A percentile compares a stretch with the other conserved stretches of the same genome.
These are phyloP conservation scores for Lophius americanus DNA, from an alignment of 2,797 vertebrate genomes.

Conservation along the genomic window DNA sequence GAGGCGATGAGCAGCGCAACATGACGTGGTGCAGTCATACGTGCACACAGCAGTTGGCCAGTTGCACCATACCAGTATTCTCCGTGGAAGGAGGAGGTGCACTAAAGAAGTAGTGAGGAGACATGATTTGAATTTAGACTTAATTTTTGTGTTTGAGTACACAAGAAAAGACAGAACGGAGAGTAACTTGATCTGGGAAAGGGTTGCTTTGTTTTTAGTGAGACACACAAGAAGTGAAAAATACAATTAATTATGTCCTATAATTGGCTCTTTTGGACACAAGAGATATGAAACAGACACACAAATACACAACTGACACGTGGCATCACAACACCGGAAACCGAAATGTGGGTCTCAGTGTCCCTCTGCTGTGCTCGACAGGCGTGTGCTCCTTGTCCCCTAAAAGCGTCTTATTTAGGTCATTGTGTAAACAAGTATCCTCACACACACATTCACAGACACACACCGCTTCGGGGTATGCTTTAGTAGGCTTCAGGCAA, in stretches of 20 bases:
- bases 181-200: slow-evolving; percentile 51
- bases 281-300: slow-evolving; percentile 17
- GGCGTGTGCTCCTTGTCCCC: slow-evolving; percentile 35
- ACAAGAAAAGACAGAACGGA: slow-evolving; percentile 25
- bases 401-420: slow-evolving; percentile 75
- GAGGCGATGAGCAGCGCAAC: slow-evolving; percentile 33
- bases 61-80: slow-evolving; percentile 38
- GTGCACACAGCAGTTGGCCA: slow-evolving; percentile 34
- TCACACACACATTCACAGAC: slow-evolving; percentile 22
- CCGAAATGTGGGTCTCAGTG: slow-evolving; percentile 19
- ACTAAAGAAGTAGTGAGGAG: slow-evolving; percentile 48
- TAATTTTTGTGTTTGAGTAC: slow-evolving; percentile 17
- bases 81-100: slow-evolving; percentile 51
- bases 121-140: slow-evolving; percentile 68
- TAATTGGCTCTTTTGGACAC: slow-evolving; percentile 30
- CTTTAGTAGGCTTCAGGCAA: slow-evolving; percentile 42
- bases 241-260: slow-evolving; percentile 47
- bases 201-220: slow-evolving; percentile 31
- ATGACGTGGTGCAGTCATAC: slow-evolving; percentile 49
- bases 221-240: slow-evolving; percentile 33
- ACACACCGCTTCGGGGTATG: slow-evolving; percentile 31
- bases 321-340: slow-evolving; percentile 6
- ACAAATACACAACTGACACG: slow-evolving; percentile 2
- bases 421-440: slow-evolving; percentile 75
- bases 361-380: slow-evolving; percentile 30